Percentiles rank a stretch among this genome's conserved stretches.
Conservation (phyloP, 2,113 vertebrate genomes). For the Drymodes brunneopygia region DNA sequence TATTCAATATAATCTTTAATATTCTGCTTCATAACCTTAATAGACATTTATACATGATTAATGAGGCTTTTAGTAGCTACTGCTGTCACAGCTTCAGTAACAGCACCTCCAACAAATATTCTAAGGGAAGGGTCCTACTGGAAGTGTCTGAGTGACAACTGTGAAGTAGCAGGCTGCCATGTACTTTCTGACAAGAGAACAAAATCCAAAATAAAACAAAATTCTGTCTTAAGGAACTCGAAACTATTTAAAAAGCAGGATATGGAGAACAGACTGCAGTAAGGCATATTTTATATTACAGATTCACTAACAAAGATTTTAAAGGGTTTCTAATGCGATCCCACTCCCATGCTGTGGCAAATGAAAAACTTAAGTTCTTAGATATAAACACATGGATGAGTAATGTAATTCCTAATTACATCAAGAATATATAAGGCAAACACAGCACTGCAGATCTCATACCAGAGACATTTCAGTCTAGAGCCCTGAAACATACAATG, state of each 20-base stretch:
- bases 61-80: constrained; percentile 8
- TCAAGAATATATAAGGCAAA: background rate
- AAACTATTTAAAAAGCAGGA: background rate
- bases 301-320: background rate
- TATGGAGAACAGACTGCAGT: background rate
- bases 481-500: background rate
- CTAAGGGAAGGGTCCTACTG: background rate
- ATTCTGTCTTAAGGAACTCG: background rate
- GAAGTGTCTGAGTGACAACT: background rate
- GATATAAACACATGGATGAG: background rate
- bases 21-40: constrained; percentile 19
- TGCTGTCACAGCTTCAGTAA: constrained; percentile 9
- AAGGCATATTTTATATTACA: background rate
- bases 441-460: background rate
- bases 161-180: background rate
- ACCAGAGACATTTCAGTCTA: background rate
- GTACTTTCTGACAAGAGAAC: background rate
- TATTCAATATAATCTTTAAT: background rate
- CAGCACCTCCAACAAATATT: background rate
- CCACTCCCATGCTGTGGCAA: background rate
- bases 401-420: background rate
- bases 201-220: background rate
- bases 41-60: constrained; percentile 7
- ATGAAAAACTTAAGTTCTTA: background rate
- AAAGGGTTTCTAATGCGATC: background rate